Percentiles rank a stretch among this genome's conserved stretches.
These are phyloP conservation scores for Nothoprocta perdicaria DNA, from an alignment of 2,113 vertebrate species.

Conservation along the genomic window DNA sequence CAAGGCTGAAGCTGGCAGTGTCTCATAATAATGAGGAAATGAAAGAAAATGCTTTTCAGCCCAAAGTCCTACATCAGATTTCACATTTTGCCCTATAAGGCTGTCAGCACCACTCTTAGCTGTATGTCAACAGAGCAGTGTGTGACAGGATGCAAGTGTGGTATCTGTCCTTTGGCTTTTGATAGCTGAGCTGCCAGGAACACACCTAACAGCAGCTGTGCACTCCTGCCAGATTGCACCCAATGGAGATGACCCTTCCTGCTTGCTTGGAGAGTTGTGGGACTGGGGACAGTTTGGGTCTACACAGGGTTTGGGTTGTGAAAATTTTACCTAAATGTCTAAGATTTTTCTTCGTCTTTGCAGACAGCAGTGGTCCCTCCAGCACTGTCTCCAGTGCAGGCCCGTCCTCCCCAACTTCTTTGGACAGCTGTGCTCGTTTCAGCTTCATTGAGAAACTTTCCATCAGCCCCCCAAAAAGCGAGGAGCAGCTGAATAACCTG, in stretches of 20 bases:
- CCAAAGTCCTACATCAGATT: background rate
- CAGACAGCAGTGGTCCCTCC: constrained; percentile 97
- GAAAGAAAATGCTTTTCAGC: background rate
- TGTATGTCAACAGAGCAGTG: background rate
- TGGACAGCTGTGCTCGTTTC: constrained; percentile 87
- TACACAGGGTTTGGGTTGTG: background rate
- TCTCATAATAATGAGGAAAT: background rate
- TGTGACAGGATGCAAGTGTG: background rate
- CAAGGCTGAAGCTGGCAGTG: background rate
- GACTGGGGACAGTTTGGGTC: background rate
- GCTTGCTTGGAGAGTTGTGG: background rate
- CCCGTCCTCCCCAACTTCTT: constrained; percentile 89
- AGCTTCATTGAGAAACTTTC: constrained; percentile 88
- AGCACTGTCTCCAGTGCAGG: constrained; percentile 95
- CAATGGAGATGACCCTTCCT: background rate
- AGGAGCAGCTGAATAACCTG: constrained; percentile 70
- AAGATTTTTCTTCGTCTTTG: constrained; percentile 55
- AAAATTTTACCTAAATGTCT: background rate
- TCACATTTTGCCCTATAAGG: background rate
- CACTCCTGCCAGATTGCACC: background rate
- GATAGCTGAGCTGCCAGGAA: background rate
- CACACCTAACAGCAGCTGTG: background rate
- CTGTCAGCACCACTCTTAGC: background rate
- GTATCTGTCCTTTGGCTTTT: background rate
- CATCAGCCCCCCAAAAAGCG: constrained; percentile 81